Percentiles rank a stretch among this genome's conserved stretches.
These are phyloP conservation scores for Oenanthe melanoleuca DNA, from an alignment of 2,113 vertebrate species.

Conservation along the genomic window DNA sequence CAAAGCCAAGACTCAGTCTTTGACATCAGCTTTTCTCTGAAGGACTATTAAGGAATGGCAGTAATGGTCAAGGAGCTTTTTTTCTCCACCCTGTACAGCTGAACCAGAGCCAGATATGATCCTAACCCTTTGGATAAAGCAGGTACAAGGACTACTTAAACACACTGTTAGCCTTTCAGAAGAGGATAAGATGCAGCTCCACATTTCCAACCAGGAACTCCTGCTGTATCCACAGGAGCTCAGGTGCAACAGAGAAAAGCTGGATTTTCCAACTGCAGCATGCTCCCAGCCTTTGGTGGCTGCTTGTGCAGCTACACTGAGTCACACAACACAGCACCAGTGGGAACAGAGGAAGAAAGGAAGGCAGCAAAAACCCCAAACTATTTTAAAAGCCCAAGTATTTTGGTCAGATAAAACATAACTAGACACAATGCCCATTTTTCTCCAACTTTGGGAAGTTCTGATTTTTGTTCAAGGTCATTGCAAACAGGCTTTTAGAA, in stretches of 20 bases:
- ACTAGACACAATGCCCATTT: not conserved
- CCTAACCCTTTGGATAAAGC: not conserved
- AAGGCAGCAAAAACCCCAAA: not conserved
- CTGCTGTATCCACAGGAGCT: not conserved
- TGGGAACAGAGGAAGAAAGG: not conserved
- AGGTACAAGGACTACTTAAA: not conserved
- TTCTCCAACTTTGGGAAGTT: not conserved
- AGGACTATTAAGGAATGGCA: not conserved
- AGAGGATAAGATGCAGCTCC: not conserved
- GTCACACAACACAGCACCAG: not conserved
- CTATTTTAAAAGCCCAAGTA: not conserved
- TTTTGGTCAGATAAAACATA: not conserved
- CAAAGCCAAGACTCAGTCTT: not conserved
- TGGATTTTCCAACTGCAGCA: not conserved
- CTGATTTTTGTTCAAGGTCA: not conserved
- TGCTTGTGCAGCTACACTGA: rapidly evolving
- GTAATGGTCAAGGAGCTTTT: not conserved
- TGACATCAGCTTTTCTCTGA: not conserved
- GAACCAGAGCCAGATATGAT: not conserved
- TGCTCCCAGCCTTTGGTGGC: not conserved
- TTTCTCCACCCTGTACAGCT: not conserved
- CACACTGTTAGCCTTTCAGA: not conserved
- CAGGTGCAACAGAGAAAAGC: not conserved
- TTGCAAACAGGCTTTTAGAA: not conserved
- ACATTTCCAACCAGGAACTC: rapidly evolving